A percentile compares a stretch with the other conserved stretches of the same genome.
These are phyloP conservation scores for Ormyrus rosae DNA, from an alignment of 2,888 invertebrate genomes.

Conservation along the genomic window DNA sequence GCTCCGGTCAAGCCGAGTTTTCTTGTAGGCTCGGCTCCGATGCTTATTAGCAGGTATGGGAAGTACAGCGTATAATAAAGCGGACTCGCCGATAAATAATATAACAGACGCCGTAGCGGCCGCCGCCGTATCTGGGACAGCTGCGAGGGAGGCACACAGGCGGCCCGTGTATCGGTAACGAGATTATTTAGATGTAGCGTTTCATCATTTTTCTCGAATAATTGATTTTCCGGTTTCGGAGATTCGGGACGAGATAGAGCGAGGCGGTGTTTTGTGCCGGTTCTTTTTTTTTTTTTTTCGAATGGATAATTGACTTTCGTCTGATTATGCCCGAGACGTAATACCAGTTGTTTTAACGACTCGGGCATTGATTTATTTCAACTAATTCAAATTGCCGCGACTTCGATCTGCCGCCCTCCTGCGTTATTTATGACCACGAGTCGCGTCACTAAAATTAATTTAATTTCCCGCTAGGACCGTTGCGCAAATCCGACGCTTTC, in stretches of 20 bases:
- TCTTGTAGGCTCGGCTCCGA: not conserved
- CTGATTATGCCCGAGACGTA: not conserved
- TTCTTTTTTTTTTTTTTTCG: not conserved
- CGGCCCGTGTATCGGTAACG: not conserved
- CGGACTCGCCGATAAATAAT: slow-evolving; percentile 28
- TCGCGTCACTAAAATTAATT: not conserved
- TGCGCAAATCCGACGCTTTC: no score
- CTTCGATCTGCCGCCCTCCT: not conserved
- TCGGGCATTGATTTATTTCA: not conserved
- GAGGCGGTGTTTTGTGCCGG: not conserved
- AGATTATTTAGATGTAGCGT: slow-evolving; percentile 1
- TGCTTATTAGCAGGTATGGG: slow-evolving; percentile 19
- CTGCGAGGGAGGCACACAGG: not conserved
- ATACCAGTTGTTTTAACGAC: not conserved
- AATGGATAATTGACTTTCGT: not conserved
- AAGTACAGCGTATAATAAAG: slow-evolving; percentile 26
- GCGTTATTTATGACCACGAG: not conserved
- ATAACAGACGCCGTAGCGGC: not conserved
- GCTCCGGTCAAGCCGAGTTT: slow-evolving; percentile 6
- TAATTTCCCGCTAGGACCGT: not conserved
- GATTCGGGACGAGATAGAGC: no score
- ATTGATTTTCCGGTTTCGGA: no score
- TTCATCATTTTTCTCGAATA: not conserved
- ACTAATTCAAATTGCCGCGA: not conserved
- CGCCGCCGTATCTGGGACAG: not conserved